These are phyloP conservation scores for Priocnemis perturbator DNA, from an alignment of 2,888 invertebrate genomes.

Conservation along the genomic window DNA sequence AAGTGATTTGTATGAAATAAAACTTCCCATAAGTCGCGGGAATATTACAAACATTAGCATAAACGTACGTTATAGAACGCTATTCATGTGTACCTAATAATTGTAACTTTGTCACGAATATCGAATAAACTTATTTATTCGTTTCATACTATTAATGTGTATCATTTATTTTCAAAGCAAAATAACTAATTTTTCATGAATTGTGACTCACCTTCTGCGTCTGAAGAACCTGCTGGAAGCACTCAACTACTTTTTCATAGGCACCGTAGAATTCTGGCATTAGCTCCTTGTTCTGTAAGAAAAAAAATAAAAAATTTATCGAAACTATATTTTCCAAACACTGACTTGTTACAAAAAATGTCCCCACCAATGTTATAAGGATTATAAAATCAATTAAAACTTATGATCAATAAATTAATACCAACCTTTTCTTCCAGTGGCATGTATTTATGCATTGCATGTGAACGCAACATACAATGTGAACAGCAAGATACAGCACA, in stretches of 20 bases:
- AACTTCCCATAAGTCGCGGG: neutral
- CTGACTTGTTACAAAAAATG: no score
- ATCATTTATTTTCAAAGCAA: constrained; percentile 1
- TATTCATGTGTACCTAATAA: constrained; percentile 40
- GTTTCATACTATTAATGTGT: constrained; percentile 21
- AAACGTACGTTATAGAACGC: neutral
- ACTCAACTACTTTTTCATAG: constrained; percentile 56
- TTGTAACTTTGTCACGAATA: constrained; percentile 44
- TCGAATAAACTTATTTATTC: constrained; percentile 66
- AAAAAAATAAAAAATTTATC: constrained; percentile 24
- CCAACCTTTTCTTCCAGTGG: constrained; percentile 70
- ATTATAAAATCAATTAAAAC: neutral
- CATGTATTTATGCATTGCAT: constrained; percentile 68
- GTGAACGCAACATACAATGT: constrained; percentile 73
- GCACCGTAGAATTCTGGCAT: constrained; percentile 55
- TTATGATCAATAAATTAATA: constrained; percentile 22
- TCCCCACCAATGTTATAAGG: no score
- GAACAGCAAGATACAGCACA: constrained; percentile 73
- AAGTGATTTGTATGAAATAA: constrained; percentile 15
- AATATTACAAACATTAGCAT: neutral
- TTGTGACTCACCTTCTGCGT: constrained; percentile 71
- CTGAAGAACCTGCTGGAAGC: constrained; percentile 60
- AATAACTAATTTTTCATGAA: constrained; percentile 4
- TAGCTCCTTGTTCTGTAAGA: constrained; percentile 65
- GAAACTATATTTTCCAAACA: no score